Base-by-base conservation (phyloP, 2,113 vertebrate species). In the Anolis sagrei region DNA sequence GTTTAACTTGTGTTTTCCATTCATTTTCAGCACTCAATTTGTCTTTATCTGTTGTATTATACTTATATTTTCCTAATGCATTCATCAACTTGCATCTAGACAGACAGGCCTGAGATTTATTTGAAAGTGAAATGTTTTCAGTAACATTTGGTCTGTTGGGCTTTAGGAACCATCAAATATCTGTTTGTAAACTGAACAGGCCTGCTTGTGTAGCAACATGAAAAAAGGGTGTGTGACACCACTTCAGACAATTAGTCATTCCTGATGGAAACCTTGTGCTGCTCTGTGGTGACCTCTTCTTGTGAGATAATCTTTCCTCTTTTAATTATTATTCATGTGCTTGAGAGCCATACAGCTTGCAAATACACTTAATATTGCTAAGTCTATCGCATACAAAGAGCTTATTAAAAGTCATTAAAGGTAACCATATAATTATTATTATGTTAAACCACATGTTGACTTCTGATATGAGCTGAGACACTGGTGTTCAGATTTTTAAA, bases 321-420 rank as follows among this genome's bases (percentile, higher is more conserved):
- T 66, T 66, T 68, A 75, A 10, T n/a, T 58, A 58, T 58, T 58
- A 58, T 79, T 6, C 84, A 48, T 48, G 66, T 92, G 6, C n/a
- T 81, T 48, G 25, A 73, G 75, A 89, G 48, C 6, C 23, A 16
- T 27, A 58, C 36, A 76, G 14, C 84, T 90, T 86, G 84, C 76
- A 85, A 73, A 90, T 66, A 87, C 25, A 73, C 79, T 91, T 88
- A 83, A 54, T 77, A 90, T 88, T 92, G 78, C 88, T 92, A 76
- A 79, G 64, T 90, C 85, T 83, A 86, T 87, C 81, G 87, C 36
- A 51, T 91, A 48, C 79, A 74, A 90, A 91, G 89, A 88, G 74
- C 68, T 92, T 93, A 90, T 90, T 92, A 86, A 91, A 93, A 91
- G 77, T 73, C 1, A 85, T 54, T 72, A 90, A 87, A 79, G 89